phyloP scores from a whole-genome alignment of 2,113 vertebrate species.

The Butorides virescens region DNA sequence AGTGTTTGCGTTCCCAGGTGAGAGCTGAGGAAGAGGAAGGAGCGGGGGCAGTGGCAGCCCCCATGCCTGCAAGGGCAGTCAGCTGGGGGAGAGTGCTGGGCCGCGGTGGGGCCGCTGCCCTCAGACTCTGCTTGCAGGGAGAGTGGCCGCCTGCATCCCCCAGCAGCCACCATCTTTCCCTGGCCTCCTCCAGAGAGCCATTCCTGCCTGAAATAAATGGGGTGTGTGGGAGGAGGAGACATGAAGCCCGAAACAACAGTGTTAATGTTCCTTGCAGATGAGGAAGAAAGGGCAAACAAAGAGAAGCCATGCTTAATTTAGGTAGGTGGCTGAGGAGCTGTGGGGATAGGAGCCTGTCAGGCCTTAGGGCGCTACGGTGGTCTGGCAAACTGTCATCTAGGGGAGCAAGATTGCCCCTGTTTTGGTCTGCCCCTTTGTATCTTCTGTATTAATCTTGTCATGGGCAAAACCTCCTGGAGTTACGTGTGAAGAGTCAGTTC shows the following conservation, averaged over 20 bases:
- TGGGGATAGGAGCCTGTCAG: accelerated
- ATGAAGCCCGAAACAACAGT: accelerated
- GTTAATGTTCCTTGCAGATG: accelerated
- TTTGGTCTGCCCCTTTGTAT: background rate
- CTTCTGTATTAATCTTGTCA: background rate
- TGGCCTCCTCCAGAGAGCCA: background rate
- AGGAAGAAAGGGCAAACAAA: background rate
- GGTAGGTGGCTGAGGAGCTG: background rate
- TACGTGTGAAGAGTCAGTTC: background rate
- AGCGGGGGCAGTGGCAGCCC: accelerated
- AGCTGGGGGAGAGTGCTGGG: background rate
- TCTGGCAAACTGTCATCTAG: background rate
- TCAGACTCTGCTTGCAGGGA: accelerated
- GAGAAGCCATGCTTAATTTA: background rate
- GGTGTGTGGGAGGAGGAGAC: background rate
- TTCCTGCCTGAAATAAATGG: background rate
- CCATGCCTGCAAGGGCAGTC: background rate
- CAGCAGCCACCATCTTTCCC: accelerated
- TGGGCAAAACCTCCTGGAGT: background rate
- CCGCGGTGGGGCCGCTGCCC: accelerated
- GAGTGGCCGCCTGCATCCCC: accelerated
- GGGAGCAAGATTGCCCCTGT: background rate
- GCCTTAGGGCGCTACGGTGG: background rate
- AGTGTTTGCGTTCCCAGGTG: background rate
- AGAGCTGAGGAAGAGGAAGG: background rate